Base-by-base conservation (phyloP, 2,888 invertebrate genomes). In the Drosophila mercatorum region DNA sequence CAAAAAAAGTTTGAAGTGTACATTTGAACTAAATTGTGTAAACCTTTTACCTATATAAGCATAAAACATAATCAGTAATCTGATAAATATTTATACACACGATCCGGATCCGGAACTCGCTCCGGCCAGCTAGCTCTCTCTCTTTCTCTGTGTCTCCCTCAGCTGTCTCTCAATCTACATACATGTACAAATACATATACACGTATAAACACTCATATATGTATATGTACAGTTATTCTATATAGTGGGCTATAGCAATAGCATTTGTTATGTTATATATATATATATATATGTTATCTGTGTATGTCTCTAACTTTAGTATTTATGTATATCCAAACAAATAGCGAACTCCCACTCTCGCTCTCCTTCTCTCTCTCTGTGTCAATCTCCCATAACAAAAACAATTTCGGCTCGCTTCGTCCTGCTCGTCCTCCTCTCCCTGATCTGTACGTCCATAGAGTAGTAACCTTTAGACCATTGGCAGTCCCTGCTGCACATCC, bases 401-500 rank as follows among this genome's bases (percentile, higher is more conserved):
- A 76, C 76, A 78, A 78, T 49, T 56, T 57, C 40, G 57, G 10
- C 17, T 44, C n/a, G 31, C 10, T 12, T 44, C 3, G 11, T 44
- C 8, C 1, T 22, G 3, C 26, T 43, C 17, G 0, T 12, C 7
- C 28, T 43, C 17, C 17, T n/a, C 14, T 22, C 12, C 14, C n/a
- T 17, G 31, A 26, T 12, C 12, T 40, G 43, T 44, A 53, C 44
- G 26, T 41, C 47, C 26, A 53, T 51, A 34, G 36, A 40, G 8
- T 76, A 57, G 68, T 77, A 77, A 71, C 63, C 84, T 90, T 90
- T 92, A 92, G 85, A 92, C 92, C 83, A 95, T 94, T 81, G 95
- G 95, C 93, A 94, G 92, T 91, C 95, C 95, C 93, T 95, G 95
- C 93, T 95, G 95, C 76, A 95, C 94, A 78, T 95, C 95, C 95